Conservation (phyloP, 2,888 invertebrate genomes). For the Lasius platythorax region DNA sequence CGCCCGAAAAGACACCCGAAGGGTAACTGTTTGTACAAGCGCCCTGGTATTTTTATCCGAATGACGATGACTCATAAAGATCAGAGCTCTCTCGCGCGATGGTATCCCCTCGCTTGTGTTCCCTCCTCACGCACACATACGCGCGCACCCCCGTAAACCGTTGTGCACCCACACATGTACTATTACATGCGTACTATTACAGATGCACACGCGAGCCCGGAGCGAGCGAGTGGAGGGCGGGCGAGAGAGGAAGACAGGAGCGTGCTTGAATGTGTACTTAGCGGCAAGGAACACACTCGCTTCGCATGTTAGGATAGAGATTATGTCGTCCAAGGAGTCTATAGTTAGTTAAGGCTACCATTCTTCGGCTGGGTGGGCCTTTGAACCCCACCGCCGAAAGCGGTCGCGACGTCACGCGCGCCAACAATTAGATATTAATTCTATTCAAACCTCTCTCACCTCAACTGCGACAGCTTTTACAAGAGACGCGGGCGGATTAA, state of each 20-base stretch:
- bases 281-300: slow-evolving; percentile 79
- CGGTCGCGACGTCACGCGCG: slow-evolving; percentile 61
- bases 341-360: slow-evolving; percentile 81
- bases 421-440: slow-evolving; percentile 82
- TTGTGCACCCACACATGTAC: slow-evolving; percentile 33
- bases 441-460: slow-evolving; percentile 69
- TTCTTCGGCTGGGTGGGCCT: slow-evolving; percentile 75
- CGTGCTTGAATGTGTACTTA: slow-evolving; percentile 81
- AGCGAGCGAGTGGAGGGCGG: slow-evolving; percentile 1
- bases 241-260: slow-evolving; percentile 59
- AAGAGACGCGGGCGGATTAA: slow-evolving; percentile 72
- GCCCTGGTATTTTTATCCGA: slow-evolving; percentile 82
- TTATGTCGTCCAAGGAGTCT: slow-evolving; percentile 80
- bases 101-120: slow-evolving; percentile 62
- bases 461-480: slow-evolving; percentile 40
- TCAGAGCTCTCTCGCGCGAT: slow-evolving; percentile 72
- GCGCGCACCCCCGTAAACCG: slow-evolving; percentile 60
- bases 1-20: slow-evolving; percentile 76
- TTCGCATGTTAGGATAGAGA: slow-evolving; percentile 79
- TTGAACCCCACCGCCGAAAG: slow-evolving; percentile 68
- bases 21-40: slow-evolving; percentile 82
- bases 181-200: background rate
- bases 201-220: slow-evolving; percentile 33
- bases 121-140: slow-evolving; percentile 57
- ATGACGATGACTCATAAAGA: slow-evolving; percentile 82